Percentiles rank a stretch among this genome's conserved stretches.
Evolutionary conservation across 2,797 vertebrate species (phyloP).

Genomic region (Coregonus ussuriensis): DNA sequence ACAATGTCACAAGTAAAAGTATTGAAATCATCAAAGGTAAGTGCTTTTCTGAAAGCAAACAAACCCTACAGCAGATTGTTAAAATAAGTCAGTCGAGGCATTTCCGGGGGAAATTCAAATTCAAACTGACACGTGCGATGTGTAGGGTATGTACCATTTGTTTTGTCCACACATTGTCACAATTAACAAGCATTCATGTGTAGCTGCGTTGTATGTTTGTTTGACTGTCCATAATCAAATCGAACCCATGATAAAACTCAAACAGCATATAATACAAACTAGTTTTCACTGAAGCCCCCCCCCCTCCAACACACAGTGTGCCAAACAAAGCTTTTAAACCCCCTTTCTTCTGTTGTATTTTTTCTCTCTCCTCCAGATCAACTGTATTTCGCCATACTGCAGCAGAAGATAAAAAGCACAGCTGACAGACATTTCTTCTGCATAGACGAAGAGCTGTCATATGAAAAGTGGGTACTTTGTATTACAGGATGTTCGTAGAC

Average conservation of each 20-base stretch:
- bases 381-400: constrained; percentile 93
- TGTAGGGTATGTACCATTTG: not conserved
- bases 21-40: constrained; percentile 75
- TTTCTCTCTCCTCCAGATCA: constrained; percentile 82
- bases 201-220: not conserved
- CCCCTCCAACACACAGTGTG: too few relatives aligned
- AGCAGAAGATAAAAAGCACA: constrained; percentile 90
- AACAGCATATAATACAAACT: too few relatives aligned
- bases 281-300: too few relatives aligned
- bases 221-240: not conserved
- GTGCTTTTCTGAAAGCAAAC: constrained; percentile 24
- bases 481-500: not conserved
- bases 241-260: too few relatives aligned
- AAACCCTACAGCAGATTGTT: not conserved
- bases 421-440: constrained; percentile 92
- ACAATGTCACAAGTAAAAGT: constrained; percentile 61
- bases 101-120: constrained; percentile 55
- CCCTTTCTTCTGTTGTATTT: not conserved
- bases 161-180: not conserved
- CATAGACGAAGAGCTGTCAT: constrained; percentile 93
- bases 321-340: not conserved
- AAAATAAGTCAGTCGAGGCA: not conserved
- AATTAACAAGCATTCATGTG: not conserved
- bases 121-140: not conserved
- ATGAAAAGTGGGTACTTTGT: constrained; percentile 86